Evolutionary conservation across 2,888 invertebrate genomes (phyloP), one percentile per base, ranked within the genome.

Genomic region (Xestia rhomboidea): DNA sequence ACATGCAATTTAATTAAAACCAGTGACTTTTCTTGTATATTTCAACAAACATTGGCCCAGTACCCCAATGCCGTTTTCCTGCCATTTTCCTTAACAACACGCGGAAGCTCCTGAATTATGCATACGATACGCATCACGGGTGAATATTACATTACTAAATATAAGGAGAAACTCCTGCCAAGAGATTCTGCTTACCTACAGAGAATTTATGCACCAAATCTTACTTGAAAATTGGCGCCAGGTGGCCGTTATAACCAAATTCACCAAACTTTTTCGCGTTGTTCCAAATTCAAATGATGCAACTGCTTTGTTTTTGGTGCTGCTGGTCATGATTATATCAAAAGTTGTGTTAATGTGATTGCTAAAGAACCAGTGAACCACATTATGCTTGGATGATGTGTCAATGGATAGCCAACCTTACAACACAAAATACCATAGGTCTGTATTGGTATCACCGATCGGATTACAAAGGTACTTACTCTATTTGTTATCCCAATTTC

Each of bases 31-130:
- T 68, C 4, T 10, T 82, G 2, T 41, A 67, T 27, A 60, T 46
- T 51, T 27, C 10, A 73, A 13, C 10, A 63, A 54, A 64, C 57
- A 51, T 38, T 3, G 10, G 5, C 30, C 24, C 13, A n/a, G 8
- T 24, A 15, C 1, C 13, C 62, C 34, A 75, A 75, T 70, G 68
- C 67, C 38, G 5, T 15, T 54, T 57, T 10, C 54, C 27, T 27
- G 30, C 27, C 27, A 21, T 77, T 81, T 82, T 85, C 85, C 79
- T 76, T 72, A 82, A 72, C 62, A 74, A n/a, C 66, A 44, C 46
- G 63, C 21, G 34, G 64, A 70, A 54, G 7, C 73, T 71, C 6
- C 64, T 84, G 76, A 85, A 82, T 84, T 60, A 84, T 85, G 79
- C 76, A 84, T 82, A 49, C 5, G 13, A 4, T 68, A 64, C 69